Evolutionary conservation across 2,797 vertebrate genomes (phyloP), one percentile per base, ranked within the genome.

Genomic region (Spinus pinus): DNA sequence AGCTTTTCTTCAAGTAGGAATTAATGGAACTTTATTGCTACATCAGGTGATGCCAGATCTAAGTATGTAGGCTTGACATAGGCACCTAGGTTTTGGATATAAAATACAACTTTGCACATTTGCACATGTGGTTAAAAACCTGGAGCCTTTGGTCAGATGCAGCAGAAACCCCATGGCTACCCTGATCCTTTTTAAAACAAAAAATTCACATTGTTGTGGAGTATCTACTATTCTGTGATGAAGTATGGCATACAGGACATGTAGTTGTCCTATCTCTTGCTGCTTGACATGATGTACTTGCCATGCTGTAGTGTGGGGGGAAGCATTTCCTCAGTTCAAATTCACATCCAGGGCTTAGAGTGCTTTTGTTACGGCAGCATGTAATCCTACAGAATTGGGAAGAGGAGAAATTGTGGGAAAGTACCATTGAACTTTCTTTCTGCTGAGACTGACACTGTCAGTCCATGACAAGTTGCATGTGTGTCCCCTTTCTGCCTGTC

Each of bases 131-230:
- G 11, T 80, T 80, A 21, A 75, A 83, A 79, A 28, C 25, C 12
- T 46, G 46, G 17, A 73, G 10, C 25, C 23, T 83, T 72, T 41
- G 47, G 24, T 71, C 49, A 81, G 33, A 50, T 67, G 23, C 5
- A 39, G 33, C 0, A 2, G 22, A 81, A 81, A n/a, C 2, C 9
- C 23, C 5, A 1, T 19, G 23, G 33, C 58, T 82, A 16, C 4
- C 6, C 25, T 62, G 25, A 57, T 56, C 31, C 16, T 24, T 75
- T 62, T 83, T 44, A 11, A 44, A 72, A 35, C 16, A 62, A 56
- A 42, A 21, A 31, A 35, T 1, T 31, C 28, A 51, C 6, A 0
- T 28, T 22, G 2, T 12, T 57, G 14, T 62, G 47, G 20, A 62
- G 25, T 3, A 58, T 0, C 16, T 33, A 1, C 75, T 6, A 31